Percentiles rank a stretch among this genome's conserved stretches.
These are phyloP conservation scores for Streptopelia turtur DNA, from an alignment of 2,797 vertebrate species.

Conservation along the genomic window DNA sequence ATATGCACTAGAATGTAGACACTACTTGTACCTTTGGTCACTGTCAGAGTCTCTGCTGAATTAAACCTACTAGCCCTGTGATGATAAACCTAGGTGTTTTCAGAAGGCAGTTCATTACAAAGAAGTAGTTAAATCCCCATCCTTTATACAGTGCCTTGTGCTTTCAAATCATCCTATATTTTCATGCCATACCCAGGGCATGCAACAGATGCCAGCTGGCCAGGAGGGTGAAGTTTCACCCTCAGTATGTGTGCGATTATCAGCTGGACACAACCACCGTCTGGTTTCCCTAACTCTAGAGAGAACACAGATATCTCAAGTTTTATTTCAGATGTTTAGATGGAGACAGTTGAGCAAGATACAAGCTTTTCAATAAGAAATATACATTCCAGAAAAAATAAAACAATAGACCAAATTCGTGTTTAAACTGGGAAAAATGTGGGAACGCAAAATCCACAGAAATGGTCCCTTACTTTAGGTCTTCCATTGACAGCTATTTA, in stretches of 20 bases:
- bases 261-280: not conserved
- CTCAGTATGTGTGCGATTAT: fast-evolving
- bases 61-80: not conserved
- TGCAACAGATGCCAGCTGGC: no score
- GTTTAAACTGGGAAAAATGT: not conserved
- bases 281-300: not conserved
- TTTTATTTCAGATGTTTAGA: not conserved
- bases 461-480: not conserved
- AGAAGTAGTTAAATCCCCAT: not conserved
- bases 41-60: not conserved
- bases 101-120: not conserved
- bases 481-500: not conserved
- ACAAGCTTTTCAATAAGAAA: not conserved
- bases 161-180: not conserved
- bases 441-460: not conserved
- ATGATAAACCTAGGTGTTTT: not conserved
- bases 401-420: not conserved
- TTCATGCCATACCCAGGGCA: not conserved
- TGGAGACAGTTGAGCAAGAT: not conserved
- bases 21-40: not conserved
- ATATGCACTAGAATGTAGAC: not conserved
- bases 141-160: not conserved
- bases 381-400: not conserved
- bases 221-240: fast-evolving
- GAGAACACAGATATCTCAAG: fast-evolving